Conservation (phyloP, 2,113 vertebrate species). For the Alligator mississippiensis region DNA sequence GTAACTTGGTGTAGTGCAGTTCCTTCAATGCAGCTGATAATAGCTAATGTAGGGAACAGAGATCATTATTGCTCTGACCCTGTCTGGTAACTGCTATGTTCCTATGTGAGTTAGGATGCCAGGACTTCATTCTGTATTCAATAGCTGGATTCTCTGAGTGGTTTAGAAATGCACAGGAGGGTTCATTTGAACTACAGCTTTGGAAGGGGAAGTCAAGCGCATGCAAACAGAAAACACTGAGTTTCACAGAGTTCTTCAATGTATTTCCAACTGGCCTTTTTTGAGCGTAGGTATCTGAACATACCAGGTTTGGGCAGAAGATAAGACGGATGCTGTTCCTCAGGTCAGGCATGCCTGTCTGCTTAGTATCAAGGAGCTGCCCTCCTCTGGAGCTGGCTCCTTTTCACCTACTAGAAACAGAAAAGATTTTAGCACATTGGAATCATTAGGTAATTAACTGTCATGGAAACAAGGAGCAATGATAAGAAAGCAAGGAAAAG, state of each 20-base stretch:
- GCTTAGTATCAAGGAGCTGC: not conserved
- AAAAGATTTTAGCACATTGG: not conserved
- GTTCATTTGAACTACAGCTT: not conserved
- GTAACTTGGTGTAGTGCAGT: not conserved
- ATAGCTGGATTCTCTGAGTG: not conserved
- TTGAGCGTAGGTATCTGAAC: not conserved
- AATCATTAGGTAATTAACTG: too few species aligned
- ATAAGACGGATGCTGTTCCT: not conserved
- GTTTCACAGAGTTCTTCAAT: not conserved
- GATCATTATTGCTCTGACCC: not conserved
- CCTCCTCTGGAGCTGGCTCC: not conserved
- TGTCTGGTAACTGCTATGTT: not conserved
- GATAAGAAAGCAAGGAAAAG: too few species aligned
- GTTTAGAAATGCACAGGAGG: not conserved
- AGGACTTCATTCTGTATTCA: not conserved
- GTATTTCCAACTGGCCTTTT: not conserved
- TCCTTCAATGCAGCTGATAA: not conserved
- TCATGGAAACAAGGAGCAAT: too few species aligned
- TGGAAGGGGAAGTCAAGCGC: not conserved
- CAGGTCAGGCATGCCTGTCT: not conserved
- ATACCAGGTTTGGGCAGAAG: not conserved
- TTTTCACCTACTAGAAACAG: not conserved
- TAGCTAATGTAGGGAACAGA: not conserved
- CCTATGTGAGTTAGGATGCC: not conserved
- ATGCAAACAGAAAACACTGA: not conserved